Evolutionary conservation across 2,888 invertebrate genomes (phyloP), one percentile per base, ranked within the genome.

Genomic region (Osmoderma eremita): DNA sequence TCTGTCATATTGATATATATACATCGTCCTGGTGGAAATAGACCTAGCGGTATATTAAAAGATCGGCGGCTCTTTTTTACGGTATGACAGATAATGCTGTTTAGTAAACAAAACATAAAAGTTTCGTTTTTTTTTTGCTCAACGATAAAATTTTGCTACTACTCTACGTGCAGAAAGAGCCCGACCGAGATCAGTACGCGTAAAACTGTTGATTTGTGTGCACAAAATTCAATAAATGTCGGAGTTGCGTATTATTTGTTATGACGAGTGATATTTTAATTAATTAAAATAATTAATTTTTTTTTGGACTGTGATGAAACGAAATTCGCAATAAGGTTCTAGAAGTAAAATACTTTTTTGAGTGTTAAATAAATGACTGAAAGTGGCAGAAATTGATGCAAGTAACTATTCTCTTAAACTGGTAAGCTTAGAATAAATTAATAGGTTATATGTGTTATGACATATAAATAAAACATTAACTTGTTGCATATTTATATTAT

Each of bases 91-190:
- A 67, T 67, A 54, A 67, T 67, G 36, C 17, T 67, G 56, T 67
- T 67, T 67, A 53, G 63, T 67, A 67, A 67, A 67, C 63, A 54
- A 42, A 53, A 53, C 58, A 30, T 45, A 61, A 61, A 61, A 61
- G 15, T 39, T 53, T 22, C 13, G 56, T 56, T 22, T 45, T 61
- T 58, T 61, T 56, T 53, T 15, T 22, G n/a, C n/a, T n/a, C 15
- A 61, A 30, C 58, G 45, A 61, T 61, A 45, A 61, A 45, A 48
- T 61, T 24, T 4, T 61, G 58, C 36, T 30, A 24, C 45, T 61
- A 24, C 45, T 61, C 45, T 45, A 56, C 30, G 58, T 61, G 45
- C 30, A 30, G 8, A 45, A 30, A 17, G n/a, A 24, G 45, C 58
- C 12, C 30, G 30, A 10, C 17, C 12, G 36, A 45, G 15, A 45